These are phyloP conservation scores for Passer montanus DNA, from an alignment of 2,113 vertebrate species.

Conservation along the genomic window DNA sequence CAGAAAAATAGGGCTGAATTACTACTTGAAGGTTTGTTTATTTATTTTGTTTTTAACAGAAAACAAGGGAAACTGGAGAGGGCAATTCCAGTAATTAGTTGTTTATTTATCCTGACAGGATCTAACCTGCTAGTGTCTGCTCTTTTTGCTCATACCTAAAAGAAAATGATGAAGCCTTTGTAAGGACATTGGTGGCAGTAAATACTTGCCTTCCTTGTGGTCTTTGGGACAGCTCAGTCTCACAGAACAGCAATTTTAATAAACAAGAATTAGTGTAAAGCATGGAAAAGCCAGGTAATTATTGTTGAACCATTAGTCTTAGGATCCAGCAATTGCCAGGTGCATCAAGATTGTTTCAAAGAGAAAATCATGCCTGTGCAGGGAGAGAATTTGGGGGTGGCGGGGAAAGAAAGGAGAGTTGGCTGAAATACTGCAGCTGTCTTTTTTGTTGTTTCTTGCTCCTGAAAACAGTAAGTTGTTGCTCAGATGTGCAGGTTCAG, in stretches of 20 bases:
- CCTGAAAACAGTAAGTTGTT: neutral
- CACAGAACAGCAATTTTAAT: neutral
- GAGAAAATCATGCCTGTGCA: neutral
- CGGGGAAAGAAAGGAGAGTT: neutral
- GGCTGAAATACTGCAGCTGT: constrained; percentile 7
- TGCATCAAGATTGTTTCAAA: neutral
- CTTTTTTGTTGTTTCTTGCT: neutral
- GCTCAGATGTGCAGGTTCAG: neutral
- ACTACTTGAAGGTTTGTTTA: neutral
- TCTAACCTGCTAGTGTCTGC: neutral
- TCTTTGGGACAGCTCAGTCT: neutral
- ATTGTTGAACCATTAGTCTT: neutral
- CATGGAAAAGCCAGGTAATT: neutral
- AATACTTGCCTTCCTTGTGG: neutral
- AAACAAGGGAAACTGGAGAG: neutral
- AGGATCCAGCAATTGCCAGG: neutral
- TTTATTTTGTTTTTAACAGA: neutral
- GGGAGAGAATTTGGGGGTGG: neutral
- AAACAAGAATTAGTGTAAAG: neutral
- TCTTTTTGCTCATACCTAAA: neutral
- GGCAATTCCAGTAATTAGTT: neutral
- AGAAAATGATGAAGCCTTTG: neutral
- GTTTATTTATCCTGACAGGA: neutral
- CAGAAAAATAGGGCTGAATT: neutral
- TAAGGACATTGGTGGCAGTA: neutral